These are phyloP conservation scores for Sminthurides aquaticus DNA, from an alignment of 2,888 invertebrate genomes.

Conservation along the genomic window DNA sequence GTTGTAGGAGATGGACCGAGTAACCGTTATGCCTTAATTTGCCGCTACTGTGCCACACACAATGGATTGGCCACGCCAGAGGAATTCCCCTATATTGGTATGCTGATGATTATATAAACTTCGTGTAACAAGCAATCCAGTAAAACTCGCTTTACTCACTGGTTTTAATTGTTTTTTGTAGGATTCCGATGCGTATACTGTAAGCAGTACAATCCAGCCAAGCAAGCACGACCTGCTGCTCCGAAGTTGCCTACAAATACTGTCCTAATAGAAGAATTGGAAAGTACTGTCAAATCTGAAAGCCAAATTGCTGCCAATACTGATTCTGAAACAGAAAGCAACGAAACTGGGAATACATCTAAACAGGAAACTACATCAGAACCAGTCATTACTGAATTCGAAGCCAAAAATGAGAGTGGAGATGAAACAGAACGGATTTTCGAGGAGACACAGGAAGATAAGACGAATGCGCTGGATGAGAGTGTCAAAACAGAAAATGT, in stretches of 20 bases:
- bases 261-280: constrained; percentile 40
- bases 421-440: not conserved
- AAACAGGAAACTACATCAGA: too few species aligned
- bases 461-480: not conserved
- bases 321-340: constrained; percentile 7
- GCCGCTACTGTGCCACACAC: constrained; percentile 78
- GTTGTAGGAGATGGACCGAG: constrained; percentile 91
- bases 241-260: constrained; percentile 50
- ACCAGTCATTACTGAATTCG: not conserved
- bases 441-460: not conserved
- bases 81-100: constrained; percentile 61
- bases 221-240: constrained; percentile 73
- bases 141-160: too few species aligned
- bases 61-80: constrained; percentile 79
- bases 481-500: not conserved
- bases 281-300: constrained; percentile 21
- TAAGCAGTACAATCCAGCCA: constrained; percentile 74
- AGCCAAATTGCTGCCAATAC: not conserved
- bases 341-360: not conserved
- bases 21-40: constrained; percentile 91
- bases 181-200: constrained; percentile 91
- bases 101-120: constrained; percentile 33
- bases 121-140: too few species aligned
- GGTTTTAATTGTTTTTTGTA: too few species aligned
- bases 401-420: not conserved